These are phyloP conservation scores for Eulemur coronatus DNA, from an alignment of 2,797 vertebrate genomes.

Conservation along the genomic window DNA sequence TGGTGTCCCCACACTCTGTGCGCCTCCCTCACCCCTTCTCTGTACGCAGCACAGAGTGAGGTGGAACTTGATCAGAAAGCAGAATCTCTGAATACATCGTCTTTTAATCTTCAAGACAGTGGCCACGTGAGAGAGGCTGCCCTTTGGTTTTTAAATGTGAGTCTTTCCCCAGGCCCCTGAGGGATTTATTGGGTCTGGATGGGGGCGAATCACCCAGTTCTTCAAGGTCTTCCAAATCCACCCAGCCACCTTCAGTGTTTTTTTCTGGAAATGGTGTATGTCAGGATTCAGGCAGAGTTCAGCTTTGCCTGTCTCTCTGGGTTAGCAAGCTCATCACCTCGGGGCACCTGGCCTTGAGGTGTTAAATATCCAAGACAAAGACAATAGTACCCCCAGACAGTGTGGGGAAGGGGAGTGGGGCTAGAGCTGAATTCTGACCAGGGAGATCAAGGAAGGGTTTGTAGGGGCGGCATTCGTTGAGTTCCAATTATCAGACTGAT, in stretches of 20 bases:
- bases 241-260: neutral
- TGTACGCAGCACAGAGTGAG: neutral
- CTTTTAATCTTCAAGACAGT: neutral
- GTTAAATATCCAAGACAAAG: neutral
- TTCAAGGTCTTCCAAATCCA: neutral
- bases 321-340: neutral
- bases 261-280: neutral
- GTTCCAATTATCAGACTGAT: neutral
- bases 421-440: neutral
- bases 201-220: neutral
- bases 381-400: neutral
- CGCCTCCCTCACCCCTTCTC: rapidly evolving
- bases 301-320: neutral
- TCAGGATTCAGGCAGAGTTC: neutral
- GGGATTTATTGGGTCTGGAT: neutral
- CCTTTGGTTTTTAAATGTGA: neutral
- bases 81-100: neutral
- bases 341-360: neutral
- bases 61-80: no score
- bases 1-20: neutral
- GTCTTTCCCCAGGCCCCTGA: neutral
- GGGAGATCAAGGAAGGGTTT: neutral
- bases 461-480: neutral
- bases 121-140: neutral
- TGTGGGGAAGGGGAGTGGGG: no score